Conservation (phyloP, 2,888 invertebrate species). For the Lochmaea crataegi region DNA sequence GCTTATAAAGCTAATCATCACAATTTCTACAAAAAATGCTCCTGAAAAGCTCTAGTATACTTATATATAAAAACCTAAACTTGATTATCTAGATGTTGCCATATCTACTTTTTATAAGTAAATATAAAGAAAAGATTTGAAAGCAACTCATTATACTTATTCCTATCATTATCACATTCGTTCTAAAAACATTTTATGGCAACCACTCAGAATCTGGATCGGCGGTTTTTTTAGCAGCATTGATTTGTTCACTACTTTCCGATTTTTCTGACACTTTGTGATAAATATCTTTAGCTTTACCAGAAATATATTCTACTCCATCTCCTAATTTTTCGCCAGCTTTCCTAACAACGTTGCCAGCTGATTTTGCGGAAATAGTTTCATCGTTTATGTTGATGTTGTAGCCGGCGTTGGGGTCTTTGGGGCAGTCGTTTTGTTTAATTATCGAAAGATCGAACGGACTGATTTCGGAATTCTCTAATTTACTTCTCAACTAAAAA, state of each 20-base stretch:
- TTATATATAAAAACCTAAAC: not conserved
- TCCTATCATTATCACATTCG: not conserved
- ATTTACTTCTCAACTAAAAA: conserved; percentile 71
- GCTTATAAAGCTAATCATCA: not conserved
- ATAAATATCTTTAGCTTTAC: conserved; percentile 78
- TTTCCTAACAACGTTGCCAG: conserved; percentile 78
- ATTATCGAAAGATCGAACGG: conserved; percentile 82
- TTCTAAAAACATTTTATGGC: conserved; percentile 59
- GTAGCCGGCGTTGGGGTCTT: conserved; percentile 69
- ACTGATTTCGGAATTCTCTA: conserved; percentile 76
- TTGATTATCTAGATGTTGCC: not conserved
- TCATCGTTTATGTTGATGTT: conserved; percentile 81
- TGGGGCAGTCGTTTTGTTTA: conserved; percentile 78
- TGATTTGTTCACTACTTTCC: conserved; percentile 58
- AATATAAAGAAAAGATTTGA: conserved; percentile 4
- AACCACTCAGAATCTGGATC: conserved; percentile 71
- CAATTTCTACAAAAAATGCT: not conserved
- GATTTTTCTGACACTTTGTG: conserved; percentile 68
- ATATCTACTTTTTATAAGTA: not conserved
- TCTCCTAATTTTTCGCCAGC: conserved; percentile 78
- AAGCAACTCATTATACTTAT: not conserved
- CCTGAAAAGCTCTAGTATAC: not conserved
- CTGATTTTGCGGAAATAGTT: conserved; percentile 79
- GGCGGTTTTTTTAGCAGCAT: conserved; percentile 41
- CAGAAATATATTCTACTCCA: conserved; percentile 76